Evolutionary conservation across 2,797 vertebrate genomes (phyloP).

Genomic region (Anabas testudineus): DNA sequence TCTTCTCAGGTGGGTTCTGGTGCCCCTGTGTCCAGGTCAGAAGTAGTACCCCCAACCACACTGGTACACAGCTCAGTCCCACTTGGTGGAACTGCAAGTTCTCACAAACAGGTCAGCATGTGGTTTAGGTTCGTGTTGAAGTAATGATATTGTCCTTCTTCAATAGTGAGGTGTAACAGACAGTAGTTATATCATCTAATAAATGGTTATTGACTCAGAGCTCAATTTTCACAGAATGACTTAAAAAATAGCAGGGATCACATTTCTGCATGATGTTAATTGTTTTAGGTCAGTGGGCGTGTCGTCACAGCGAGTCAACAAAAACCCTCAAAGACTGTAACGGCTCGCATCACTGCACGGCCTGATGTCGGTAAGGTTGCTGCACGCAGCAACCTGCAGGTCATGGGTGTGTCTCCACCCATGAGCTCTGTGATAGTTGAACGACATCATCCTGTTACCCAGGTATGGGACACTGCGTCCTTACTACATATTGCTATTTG

Average conservation of each 20-base stretch:
- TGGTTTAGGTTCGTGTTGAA: neutral
- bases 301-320: constrained; percentile 90
- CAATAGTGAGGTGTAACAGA: neutral
- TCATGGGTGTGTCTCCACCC: constrained; percentile 91
- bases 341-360: constrained; percentile 89
- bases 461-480: constrained; percentile 80
- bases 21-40: constrained; percentile 70
- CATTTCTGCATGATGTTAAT: neutral
- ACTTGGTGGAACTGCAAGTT: constrained; percentile 72
- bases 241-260: neutral
- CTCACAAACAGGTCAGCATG: constrained; percentile 84
- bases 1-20: constrained; percentile 63
- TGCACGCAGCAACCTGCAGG: constrained; percentile 82
- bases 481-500: neutral
- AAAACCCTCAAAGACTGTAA: constrained; percentile 91
- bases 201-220: neutral
- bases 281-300: constrained; percentile 83
- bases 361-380: constrained; percentile 82
- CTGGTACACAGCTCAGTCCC: constrained; percentile 75
- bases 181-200: neutral
- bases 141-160: neutral
- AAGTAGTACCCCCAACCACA: constrained; percentile 71
- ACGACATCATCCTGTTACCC: constrained; percentile 93
- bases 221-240: too few species aligned
- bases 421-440: constrained; percentile 94